Percentiles rank a stretch among this genome's conserved stretches.
These are phyloP conservation scores for Huso huso DNA, from an alignment of 2,797 vertebrate species.

Conservation along the genomic window DNA sequence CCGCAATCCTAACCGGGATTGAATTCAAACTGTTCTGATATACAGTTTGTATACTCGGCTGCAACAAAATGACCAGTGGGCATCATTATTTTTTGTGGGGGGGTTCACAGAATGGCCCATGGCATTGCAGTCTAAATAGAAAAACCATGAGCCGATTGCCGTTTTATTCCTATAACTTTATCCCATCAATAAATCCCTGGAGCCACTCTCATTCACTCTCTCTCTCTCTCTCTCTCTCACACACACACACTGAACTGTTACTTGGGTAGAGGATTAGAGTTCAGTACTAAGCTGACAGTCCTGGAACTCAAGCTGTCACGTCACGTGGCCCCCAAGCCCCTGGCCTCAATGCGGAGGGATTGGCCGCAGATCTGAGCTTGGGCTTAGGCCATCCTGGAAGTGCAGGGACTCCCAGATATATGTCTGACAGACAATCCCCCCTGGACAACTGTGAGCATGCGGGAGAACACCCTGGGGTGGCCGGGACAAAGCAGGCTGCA, in stretches of 20 bases:
- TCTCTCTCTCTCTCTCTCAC: conserved; percentile 14
- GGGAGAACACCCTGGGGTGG: not conserved
- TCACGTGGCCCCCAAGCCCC: not conserved
- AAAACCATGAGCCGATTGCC: too few relatives aligned
- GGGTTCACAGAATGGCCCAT: too few relatives aligned
- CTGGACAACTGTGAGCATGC: not conserved
- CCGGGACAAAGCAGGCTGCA: not conserved
- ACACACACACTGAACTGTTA: not conserved
- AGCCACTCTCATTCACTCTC: not conserved
- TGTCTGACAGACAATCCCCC: not conserved
- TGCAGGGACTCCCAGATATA: not conserved
- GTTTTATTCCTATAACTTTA: too few relatives aligned
- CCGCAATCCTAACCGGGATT: too few relatives aligned
- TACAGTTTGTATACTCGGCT: too few relatives aligned
- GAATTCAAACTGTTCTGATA: too few relatives aligned
- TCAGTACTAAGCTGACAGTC: not conserved
- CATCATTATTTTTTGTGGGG: too few relatives aligned
- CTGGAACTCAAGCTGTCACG: not conserved
- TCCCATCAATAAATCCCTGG: too few relatives aligned
- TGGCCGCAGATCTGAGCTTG: not conserved
- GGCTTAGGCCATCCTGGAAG: not conserved
- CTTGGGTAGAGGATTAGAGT: not conserved
- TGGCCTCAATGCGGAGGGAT: not conserved
- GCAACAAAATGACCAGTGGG: too few relatives aligned
- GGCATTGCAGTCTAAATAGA: too few relatives aligned